phyloP scores from a whole-genome alignment of 2,888 invertebrate species.

The Ecliptopera silaceata region DNA sequence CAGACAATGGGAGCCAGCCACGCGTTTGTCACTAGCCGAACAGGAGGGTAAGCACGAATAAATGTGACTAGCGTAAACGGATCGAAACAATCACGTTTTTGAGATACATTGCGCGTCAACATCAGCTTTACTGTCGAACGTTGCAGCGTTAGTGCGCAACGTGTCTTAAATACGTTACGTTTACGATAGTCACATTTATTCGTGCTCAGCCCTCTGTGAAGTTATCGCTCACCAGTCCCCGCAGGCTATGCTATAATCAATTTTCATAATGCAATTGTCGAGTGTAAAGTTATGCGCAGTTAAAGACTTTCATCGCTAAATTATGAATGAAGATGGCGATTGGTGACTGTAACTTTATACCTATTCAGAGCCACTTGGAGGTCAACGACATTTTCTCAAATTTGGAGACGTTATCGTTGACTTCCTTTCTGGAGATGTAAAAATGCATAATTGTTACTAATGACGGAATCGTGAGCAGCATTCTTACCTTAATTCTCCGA shows the following conservation, averaged over 20 bases:
- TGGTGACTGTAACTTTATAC: constrained; percentile 12
- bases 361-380: constrained; percentile 24
- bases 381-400: constrained; percentile 50
- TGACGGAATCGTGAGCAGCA: constrained; percentile 74
- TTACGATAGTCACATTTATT: no score
- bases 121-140: no score
- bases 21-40: constrained; percentile 36
- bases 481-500: constrained; percentile 59
- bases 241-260: constrained; percentile 9
- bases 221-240: constrained; percentile 6
- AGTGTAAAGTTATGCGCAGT: constrained; percentile 15
- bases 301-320: constrained; percentile 24
- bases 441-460: constrained; percentile 73
- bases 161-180: no score
- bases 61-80: no score
- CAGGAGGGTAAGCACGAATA: no score
- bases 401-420: constrained; percentile 57
- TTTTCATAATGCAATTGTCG: constrained; percentile 27
- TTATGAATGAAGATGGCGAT: constrained; percentile 21
- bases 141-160: no score
- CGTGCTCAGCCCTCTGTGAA: no score
- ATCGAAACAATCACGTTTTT: no score
- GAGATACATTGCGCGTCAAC: no score
- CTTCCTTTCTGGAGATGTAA: constrained; percentile 66
- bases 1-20: constrained; percentile 38